A percentile compares a stretch with the other conserved stretches of the same genome.
These are phyloP conservation scores for Camponotus vicinus DNA, from an alignment of 1,140 invertebrate genomes.

Conservation along the genomic window DNA sequence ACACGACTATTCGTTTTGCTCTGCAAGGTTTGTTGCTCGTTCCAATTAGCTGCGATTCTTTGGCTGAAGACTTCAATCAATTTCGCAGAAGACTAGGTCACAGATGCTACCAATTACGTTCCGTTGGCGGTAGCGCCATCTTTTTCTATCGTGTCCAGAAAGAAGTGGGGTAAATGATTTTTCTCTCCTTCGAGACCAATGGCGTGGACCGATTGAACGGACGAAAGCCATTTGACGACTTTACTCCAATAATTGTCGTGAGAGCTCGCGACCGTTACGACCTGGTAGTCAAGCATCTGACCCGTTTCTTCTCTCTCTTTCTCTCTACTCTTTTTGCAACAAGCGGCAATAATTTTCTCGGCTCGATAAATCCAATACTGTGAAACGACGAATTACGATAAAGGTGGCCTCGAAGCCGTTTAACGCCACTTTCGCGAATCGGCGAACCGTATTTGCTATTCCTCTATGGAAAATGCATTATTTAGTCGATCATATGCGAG, in stretches of 20 bases:
- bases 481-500: conserved; percentile 48
- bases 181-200: conserved; percentile 67
- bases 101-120: conserved; percentile 80
- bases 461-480: conserved; percentile 44
- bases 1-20: conserved; percentile 57
- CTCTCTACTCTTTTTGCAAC: neutral
- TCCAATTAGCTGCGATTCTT: conserved; percentile 76
- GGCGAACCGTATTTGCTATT: neutral
- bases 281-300: conserved; percentile 62
- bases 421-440: conserved; percentile 42
- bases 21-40: conserved; percentile 68
- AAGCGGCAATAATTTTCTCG: conserved; percentile 68
- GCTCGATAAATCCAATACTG: conserved; percentile 67
- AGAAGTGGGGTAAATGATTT: conserved; percentile 73
- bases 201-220: conserved; percentile 66
- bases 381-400: conserved; percentile 38
- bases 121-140: conserved; percentile 67
- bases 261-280: conserved; percentile 69
- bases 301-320: conserved; percentile 11
- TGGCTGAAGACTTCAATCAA: conserved; percentile 78
- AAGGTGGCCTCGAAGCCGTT: conserved; percentile 27
- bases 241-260: conserved; percentile 76
- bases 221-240: conserved; percentile 75
- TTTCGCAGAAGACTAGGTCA: conserved; percentile 78
- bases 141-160: conserved; percentile 72